phyloP scores from a whole-genome alignment of 2,888 invertebrate genomes.

The Trichacis sp. region DNA sequence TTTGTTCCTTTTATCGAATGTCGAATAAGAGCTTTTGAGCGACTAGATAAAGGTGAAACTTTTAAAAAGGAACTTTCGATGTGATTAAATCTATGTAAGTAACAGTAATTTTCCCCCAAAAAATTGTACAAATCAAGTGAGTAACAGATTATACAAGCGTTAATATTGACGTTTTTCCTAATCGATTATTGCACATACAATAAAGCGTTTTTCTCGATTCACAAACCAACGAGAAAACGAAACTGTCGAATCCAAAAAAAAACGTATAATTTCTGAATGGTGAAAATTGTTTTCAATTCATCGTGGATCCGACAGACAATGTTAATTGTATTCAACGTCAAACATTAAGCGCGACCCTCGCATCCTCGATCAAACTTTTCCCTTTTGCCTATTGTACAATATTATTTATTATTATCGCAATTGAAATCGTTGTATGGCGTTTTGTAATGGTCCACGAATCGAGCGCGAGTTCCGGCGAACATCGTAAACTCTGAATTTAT shows the following conservation, averaged over 20 bases:
- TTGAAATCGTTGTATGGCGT: constrained; percentile 63
- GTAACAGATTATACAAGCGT: no score
- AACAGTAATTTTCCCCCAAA: no score
- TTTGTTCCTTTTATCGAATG: no score
- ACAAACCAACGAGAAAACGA: constrained; percentile 3
- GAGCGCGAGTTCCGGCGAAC: constrained; percentile 40
- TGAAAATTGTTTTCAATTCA: no score
- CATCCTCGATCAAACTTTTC: constrained; percentile 32
- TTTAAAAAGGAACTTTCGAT: constrained; percentile 21
- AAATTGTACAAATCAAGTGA: no score
- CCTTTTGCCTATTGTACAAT: constrained; percentile 34
- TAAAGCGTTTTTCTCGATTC: constrained; percentile 5
- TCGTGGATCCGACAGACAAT: neutral
- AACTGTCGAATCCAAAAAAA: neutral
- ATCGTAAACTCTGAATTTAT: constrained; percentile 48
- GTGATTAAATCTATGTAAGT: neutral
- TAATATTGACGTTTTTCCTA: no score
- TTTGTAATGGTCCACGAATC: constrained; percentile 63
- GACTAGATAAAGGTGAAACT: constrained; percentile 10
- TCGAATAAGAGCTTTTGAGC: neutral
- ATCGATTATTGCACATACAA: constrained; percentile 10
- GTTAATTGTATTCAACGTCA: neutral
- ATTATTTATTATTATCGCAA: constrained; percentile 61
- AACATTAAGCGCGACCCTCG: constrained; percentile 4
- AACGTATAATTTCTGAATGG: no score